These are phyloP conservation scores for Nannobrachium achirus DNA, from an alignment of 2,113 vertebrate species.

Conservation along the genomic window DNA sequence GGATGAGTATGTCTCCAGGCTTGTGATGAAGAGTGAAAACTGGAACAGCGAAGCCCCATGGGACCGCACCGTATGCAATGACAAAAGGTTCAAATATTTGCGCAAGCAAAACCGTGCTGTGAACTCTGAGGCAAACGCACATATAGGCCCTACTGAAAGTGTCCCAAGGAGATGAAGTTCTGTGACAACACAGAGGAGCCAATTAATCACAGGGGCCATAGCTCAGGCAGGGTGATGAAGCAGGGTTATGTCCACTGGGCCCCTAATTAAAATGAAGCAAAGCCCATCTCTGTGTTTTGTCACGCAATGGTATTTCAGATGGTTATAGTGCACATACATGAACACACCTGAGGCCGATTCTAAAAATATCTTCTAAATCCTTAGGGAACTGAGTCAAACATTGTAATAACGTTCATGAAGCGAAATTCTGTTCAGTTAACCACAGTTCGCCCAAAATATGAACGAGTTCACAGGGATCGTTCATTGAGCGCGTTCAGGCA, in stretches of 20 bases:
- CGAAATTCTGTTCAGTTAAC: too few relatives aligned
- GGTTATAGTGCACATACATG: constrained; percentile 25
- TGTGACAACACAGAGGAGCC: constrained; percentile 70
- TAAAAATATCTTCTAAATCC: too few relatives aligned
- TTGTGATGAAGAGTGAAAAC: constrained; percentile 49
- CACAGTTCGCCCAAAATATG: too few relatives aligned
- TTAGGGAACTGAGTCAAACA: too few relatives aligned
- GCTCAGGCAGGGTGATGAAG: constrained; percentile 71
- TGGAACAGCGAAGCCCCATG: constrained; percentile 50
- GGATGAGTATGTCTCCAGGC: constrained; percentile 34
- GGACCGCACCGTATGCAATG: constrained; percentile 55
- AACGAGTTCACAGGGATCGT: too few relatives aligned
- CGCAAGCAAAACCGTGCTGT: constrained; percentile 53
- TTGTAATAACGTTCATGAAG: too few relatives aligned
- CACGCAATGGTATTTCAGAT: constrained; percentile 47
- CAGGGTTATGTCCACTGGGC: constrained; percentile 71
- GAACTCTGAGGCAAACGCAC: constrained; percentile 53
- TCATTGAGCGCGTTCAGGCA: too few relatives aligned
- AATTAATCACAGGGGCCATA: constrained; percentile 70
- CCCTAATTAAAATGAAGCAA: constrained; percentile 77
- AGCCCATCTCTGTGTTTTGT: constrained; percentile 50
- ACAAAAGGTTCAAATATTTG: constrained; percentile 67
- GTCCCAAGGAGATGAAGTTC: constrained; percentile 68
- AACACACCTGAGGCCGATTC: too few relatives aligned
- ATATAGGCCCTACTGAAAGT: too few relatives aligned